Evolutionary conservation across 2,797 vertebrate species (phyloP).

Genomic region (Malacoraja senta): DNA sequence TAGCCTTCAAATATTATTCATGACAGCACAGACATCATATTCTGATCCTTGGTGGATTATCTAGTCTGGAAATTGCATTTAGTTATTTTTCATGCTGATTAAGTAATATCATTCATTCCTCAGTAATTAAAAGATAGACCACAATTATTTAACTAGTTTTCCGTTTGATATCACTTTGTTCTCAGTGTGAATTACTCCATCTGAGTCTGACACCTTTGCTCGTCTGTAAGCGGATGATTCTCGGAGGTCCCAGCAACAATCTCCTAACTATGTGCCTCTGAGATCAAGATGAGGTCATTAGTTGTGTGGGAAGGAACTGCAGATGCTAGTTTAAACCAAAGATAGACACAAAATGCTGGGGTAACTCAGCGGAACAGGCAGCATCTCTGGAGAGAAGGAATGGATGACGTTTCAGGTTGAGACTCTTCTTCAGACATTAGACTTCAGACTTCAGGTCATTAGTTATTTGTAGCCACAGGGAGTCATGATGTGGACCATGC

Average conservation of each 20-base stretch:
- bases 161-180: neutral
- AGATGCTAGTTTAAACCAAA: too few relatives aligned
- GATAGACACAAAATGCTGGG: too few relatives aligned
- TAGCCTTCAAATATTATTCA: constrained; percentile 34
- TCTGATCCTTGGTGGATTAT: neutral
- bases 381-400: too few relatives aligned
- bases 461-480: neutral
- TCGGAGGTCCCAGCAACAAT: neutral
- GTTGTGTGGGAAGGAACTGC: too few relatives aligned
- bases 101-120: neutral
- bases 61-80: constrained; percentile 8
- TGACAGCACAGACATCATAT: neutral
- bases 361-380: too few relatives aligned
- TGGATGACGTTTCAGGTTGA: too few relatives aligned
- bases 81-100: constrained; percentile 3
- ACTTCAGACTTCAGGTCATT: neutral
- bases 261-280: neutral
- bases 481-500: neutral
- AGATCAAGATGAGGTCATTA: neutral
- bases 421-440: too few relatives aligned
- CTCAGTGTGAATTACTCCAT: neutral
- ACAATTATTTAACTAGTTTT: neutral
- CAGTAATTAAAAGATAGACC: neutral
- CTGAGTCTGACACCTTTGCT: neutral
- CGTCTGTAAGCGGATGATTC: neutral